Evolutionary conservation across 2,797 vertebrate genomes (phyloP).

Genomic region (Nothura maculosa): DNA sequence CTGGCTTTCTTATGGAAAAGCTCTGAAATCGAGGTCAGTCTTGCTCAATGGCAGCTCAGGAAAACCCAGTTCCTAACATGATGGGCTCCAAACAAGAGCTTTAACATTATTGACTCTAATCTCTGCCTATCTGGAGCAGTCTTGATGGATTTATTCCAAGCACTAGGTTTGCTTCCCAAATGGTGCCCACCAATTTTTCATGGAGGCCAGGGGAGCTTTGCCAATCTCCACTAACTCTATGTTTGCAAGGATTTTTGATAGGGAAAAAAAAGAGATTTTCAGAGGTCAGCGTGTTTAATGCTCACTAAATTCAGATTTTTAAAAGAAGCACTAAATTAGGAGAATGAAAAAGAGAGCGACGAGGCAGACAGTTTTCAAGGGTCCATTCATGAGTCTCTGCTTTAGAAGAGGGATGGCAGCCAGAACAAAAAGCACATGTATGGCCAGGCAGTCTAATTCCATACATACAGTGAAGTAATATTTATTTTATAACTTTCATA

Average conservation of each 20-base stretch:
- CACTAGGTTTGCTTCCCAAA: background rate
- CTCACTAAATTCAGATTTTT: background rate
- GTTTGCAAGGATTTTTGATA: background rate
- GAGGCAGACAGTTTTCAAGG: background rate
- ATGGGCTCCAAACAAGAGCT: background rate
- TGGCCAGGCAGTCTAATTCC: background rate
- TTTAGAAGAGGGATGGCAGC: background rate
- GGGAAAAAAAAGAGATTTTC: background rate
- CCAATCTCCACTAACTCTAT: background rate
- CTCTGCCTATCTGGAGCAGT: background rate
- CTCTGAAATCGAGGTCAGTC: background rate
- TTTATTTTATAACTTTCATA: background rate
- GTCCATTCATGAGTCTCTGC: background rate
- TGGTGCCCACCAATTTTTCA: background rate
- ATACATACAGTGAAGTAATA: background rate
- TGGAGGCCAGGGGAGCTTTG: background rate
- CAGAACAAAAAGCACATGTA: background rate
- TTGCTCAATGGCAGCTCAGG: background rate
- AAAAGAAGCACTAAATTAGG: background rate
- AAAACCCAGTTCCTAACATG: background rate
- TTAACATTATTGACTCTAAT: background rate
- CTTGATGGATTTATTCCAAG: conserved; percentile 25
- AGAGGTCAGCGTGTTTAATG: background rate
- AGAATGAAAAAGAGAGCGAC: background rate
- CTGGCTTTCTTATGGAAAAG: background rate